These are phyloP conservation scores for Aramus guarauna DNA, from an alignment of 2,113 vertebrate species.

Conservation along the genomic window DNA sequence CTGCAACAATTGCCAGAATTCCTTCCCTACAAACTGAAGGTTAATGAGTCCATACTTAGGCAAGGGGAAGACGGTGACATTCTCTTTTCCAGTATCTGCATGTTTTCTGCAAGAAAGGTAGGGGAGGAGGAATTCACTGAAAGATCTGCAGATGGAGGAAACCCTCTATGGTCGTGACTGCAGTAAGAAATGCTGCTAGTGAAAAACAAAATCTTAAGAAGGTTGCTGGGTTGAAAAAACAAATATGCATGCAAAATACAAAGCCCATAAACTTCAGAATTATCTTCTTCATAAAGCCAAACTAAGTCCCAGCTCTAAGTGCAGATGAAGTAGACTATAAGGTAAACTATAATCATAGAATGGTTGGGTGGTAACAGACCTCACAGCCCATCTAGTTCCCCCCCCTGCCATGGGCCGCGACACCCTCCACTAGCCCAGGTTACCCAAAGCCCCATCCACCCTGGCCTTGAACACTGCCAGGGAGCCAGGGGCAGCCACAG, in stretches of 20 bases:
- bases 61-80: not conserved
- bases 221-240: not conserved
- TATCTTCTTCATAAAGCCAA: not conserved
- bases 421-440: too few species aligned
- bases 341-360: not conserved
- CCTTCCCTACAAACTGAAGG: not conserved
- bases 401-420: too few species aligned
- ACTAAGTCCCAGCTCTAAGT: not conserved
- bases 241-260: not conserved
- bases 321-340: not conserved
- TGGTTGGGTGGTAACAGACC: too few species aligned
- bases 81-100: not conserved
- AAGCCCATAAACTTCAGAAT: not conserved
- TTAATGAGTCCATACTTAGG: not conserved
- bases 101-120: not conserved
- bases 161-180: not conserved
- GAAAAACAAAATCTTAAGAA: not conserved
- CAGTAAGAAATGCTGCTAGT: not conserved
- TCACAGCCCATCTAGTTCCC: too few species aligned
- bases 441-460: too few species aligned
- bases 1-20: conserved; percentile 2
- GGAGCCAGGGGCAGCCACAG: too few species aligned
- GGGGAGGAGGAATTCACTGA: not conserved
- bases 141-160: not conserved
- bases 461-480: too few species aligned